These are phyloP conservation scores for Stenurella melanura DNA, from an alignment of 2,888 invertebrate species.

Conservation along the genomic window DNA sequence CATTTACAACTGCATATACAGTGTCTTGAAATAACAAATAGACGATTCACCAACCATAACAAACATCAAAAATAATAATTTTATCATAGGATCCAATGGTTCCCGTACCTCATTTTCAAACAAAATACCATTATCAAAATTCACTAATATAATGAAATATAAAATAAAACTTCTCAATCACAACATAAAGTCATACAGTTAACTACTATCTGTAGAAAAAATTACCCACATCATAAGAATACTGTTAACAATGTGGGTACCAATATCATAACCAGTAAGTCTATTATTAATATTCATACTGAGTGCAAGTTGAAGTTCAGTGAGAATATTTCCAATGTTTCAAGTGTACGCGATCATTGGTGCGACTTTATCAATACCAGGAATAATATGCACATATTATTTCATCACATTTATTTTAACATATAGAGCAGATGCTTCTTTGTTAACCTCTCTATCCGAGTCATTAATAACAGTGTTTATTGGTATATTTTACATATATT, in stretches of 20 bases:
- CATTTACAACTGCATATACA: too few relatives aligned
- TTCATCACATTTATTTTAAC: constrained; percentile 60
- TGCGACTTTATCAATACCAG: constrained; percentile 61
- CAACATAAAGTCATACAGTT: constrained; percentile 5
- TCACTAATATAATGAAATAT: not conserved
- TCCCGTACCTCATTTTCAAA: too few relatives aligned
- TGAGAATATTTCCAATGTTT: constrained; percentile 62
- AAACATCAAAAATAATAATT: too few relatives aligned
- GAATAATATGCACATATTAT: constrained; percentile 60
- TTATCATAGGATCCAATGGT: too few relatives aligned
- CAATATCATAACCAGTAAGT: not conserved
- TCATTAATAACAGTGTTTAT: constrained; percentile 65
- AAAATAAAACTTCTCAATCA: not conserved
- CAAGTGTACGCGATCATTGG: constrained; percentile 65
- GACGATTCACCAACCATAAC: too few relatives aligned
- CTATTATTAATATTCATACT: constrained; percentile 12
- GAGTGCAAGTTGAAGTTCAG: constrained; percentile 13
- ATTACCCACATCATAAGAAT: constrained; percentile 22
- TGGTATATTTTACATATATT: constrained; percentile 67
- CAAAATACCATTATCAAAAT: not conserved
- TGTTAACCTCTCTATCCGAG: constrained; percentile 63
- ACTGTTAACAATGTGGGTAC: constrained; percentile 36
- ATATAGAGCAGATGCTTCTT: constrained; percentile 54
- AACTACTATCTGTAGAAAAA: constrained; percentile 13
- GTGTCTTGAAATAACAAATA: too few relatives aligned